phyloP scores from a whole-genome alignment of 2,797 vertebrate species.

The Eulemur coronatus region DNA sequence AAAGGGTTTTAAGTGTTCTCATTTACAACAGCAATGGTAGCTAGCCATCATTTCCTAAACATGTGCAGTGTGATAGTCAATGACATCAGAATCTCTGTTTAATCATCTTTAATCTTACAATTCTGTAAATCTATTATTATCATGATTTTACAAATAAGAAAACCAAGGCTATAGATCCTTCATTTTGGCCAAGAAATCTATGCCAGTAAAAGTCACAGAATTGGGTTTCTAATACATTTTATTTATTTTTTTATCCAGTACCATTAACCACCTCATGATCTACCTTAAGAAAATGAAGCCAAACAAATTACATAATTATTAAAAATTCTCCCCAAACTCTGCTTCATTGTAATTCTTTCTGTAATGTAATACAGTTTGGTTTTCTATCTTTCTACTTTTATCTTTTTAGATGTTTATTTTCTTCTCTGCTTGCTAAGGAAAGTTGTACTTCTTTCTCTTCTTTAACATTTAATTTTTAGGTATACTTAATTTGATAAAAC shows the following conservation, averaged over 20 bases:
- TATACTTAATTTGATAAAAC: background rate
- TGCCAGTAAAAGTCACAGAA: background rate
- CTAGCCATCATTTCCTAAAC: background rate
- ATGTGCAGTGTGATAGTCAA: accelerated
- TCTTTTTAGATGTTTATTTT: background rate
- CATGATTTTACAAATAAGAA: background rate
- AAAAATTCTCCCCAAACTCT: background rate
- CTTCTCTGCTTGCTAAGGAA: background rate
- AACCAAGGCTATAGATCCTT: background rate
- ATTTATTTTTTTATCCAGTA: too few species aligned
- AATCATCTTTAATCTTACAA: background rate
- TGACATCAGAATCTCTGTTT: accelerated
- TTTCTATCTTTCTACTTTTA: background rate
- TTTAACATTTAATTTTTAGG: background rate
- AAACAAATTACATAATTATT: background rate
- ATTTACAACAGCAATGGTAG: background rate
- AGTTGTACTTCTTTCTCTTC: background rate
- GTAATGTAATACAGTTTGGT: too few species aligned
- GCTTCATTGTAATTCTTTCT: background rate
- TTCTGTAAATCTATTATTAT: background rate
- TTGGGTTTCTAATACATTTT: background rate
- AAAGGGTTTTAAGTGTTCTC: background rate
- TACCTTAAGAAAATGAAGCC: background rate
- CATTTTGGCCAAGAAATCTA: background rate
- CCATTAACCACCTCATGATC: background rate